Evolutionary conservation across 2,888 invertebrate species (phyloP), one percentile per base, ranked within the genome.

Genomic region (Diloba caeruleocephala): DNA sequence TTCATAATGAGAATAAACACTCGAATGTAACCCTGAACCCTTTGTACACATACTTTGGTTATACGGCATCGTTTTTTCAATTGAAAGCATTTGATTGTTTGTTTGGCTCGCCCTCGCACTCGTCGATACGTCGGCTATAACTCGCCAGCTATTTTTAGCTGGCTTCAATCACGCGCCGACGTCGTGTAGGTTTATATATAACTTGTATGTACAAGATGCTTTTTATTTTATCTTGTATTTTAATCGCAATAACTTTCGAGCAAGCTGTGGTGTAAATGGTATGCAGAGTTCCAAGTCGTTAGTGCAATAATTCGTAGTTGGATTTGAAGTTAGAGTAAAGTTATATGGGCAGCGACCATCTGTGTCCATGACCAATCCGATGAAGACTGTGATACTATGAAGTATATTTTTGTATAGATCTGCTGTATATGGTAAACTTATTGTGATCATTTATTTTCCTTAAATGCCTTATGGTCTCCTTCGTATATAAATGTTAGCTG

Each of bases 101-200:
- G 80, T 86, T 81, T 85, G 78, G 75, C 75, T 73, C 82, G 83
- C 83, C 85, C 80, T 66, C 82, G 82, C 82, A 82, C 81, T 84
- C 82, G 75, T 82, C 79, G 68, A 54, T 65, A 61, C 46, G 51
- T 39, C 52, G 72, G 68, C 78, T 73, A 74, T 78, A 83, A 79
- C 78, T 72, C 71, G 69, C 33, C 32, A 48, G 45, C 68, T 81
- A 81, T 73, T 68, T 76, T 71, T 78, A 79, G 68, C 59, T 50
- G 44, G 52, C 72, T 69, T 69, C 69, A 71, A 79, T 66, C 79
- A 80, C 71, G 77, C 68, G 53, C 64, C 67, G 63, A 60, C 51
- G 51, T 64, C 74, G 74, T 74, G 76, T 66, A 34, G 55, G 45
- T 76, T 73, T 67, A 70, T 78, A 71, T 76, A 76, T 73, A 70